These are phyloP conservation scores for Cheilosia soror DNA, from an alignment of 2,888 invertebrate species.

Conservation along the genomic window DNA sequence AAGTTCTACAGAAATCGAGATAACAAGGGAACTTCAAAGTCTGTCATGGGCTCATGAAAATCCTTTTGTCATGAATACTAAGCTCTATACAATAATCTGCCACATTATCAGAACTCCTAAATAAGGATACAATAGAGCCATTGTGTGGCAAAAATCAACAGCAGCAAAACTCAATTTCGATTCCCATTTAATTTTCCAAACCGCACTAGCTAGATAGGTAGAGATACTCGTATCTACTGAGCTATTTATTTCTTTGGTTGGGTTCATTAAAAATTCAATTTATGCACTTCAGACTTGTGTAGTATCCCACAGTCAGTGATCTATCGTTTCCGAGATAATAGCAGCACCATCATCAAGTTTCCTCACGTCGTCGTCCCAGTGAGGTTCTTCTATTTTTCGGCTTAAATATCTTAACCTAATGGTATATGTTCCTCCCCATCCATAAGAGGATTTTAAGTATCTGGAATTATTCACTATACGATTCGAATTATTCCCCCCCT, in stretches of 20 bases:
- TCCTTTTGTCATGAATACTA: no score
- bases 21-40: no score
- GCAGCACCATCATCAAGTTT: conserved; percentile 1
- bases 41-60: no score
- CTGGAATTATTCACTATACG: conserved; percentile 17
- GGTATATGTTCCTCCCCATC: neutral
- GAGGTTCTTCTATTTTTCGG: conserved; percentile 1
- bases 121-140: no score
- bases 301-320: neutral
- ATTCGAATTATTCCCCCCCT: conserved; percentile 8
- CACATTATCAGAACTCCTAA: no score
- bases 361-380: conserved; percentile 3
- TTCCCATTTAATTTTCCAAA: neutral
- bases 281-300: conserved; percentile 13
- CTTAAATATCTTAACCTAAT: neutral
- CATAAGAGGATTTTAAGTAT: conserved; percentile 28
- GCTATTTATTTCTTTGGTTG: neutral
- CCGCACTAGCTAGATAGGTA: neutral
- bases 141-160: no score
- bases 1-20: no score
- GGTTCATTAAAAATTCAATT: conserved; percentile 36
- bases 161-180: conserved; percentile 1
- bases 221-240: neutral
- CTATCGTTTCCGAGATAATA: neutral
- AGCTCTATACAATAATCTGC: no score